Base-by-base conservation (phyloP, 2,888 invertebrate species). In the Drosophila anceps region DNA sequence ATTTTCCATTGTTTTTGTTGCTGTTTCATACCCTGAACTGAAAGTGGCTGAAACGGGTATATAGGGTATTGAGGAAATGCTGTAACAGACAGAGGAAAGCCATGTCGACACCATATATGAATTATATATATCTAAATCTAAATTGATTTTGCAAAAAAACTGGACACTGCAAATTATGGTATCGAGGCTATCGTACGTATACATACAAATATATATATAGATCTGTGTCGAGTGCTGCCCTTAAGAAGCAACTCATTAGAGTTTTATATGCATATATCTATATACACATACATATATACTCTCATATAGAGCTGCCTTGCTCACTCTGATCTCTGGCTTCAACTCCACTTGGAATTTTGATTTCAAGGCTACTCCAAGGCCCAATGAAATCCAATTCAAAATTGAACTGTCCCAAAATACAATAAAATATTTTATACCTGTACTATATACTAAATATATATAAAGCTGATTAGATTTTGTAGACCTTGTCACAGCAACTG, bases 401-500 rank as follows among this genome's bases (percentile, higher is more conserved):
- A 27, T 27, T n/a, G 1, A 29, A 29, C n/a, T 9, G 27, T n/a
- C 46, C 4, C 2, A 31, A 6, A 10, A 24, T n/a, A 33, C 35
- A 15, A 1, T 12, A 20, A n/a, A n/a, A n/a, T 15, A 31, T 15
- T 37, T 1, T 27, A 37, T 18, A n/a, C n/a, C n/a, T n/a, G n/a
- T n/a, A n/a, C n/a, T n/a, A 33, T 51, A 44, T 20, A 24, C 1
- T 24, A 24, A 24, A 33, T 46, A 61, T 31, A 51, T 35, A 41
- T 53, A 6, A 37, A 12, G 33, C 50, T 55, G 57, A 58, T 54
- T 37, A 58, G 59, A 44, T 29, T 37, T 58, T 51, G 33, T 35
- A 18, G 48, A 69, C 79, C 84, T 84, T 81, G 84, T 73, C 79
- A 73, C 73, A 66, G 68, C 73, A 79, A 70, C 68, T 68, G 62